Conservation (phyloP, 23 tunicate species). For the Botrylloides violaceus region DNA sequence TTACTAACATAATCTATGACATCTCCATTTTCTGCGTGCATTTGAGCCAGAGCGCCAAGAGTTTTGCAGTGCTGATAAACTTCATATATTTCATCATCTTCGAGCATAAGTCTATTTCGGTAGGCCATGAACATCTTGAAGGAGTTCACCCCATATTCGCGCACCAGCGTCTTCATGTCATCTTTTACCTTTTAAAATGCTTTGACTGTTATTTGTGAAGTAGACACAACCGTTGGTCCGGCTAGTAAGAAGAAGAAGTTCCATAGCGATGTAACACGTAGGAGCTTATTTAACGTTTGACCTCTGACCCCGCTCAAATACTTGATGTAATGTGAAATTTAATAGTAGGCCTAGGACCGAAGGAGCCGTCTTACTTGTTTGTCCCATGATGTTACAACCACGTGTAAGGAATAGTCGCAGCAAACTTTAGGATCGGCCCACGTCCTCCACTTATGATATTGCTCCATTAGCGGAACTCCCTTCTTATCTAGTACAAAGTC, state of each 20-base stretch:
- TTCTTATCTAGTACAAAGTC: slow-evolving; percentile 47
- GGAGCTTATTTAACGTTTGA: too few relatives aligned
- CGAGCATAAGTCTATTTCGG: slow-evolving; percentile 52
- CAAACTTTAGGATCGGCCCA: slow-evolving; percentile 59
- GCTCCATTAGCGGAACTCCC: slow-evolving; percentile 41
- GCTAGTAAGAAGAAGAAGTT: too few relatives aligned
- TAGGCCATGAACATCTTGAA: slow-evolving; percentile 71
- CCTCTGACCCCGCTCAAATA: too few relatives aligned
- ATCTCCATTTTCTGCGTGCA: slow-evolving; percentile 97
- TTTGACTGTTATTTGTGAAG: too few relatives aligned
- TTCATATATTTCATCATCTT: slow-evolving; percentile 70
- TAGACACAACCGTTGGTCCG: too few relatives aligned
- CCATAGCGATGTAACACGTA: too few relatives aligned
- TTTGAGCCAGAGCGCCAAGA: slow-evolving; percentile 62
- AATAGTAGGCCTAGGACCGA: too few relatives aligned
- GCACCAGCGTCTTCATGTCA: slow-evolving; percentile 54
- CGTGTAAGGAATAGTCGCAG: slow-evolving; percentile 87
- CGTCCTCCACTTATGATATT: slow-evolving; percentile 31
- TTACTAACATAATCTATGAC: slow-evolving; percentile 22
- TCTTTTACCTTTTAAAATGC: slow-evolving; percentile 48
- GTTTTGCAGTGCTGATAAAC: slow-evolving; percentile 37
- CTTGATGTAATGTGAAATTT: too few relatives aligned
- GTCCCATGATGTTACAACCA: slow-evolving; percentile 82
- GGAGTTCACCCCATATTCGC: slow-evolving; percentile 66
- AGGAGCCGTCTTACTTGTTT: slow-evolving; percentile 39